A percentile compares a stretch with the other conserved stretches of the same genome.
These are phyloP conservation scores for Emydoidea blandingii DNA, from an alignment of 2,797 vertebrate genomes.

Conservation along the genomic window DNA sequence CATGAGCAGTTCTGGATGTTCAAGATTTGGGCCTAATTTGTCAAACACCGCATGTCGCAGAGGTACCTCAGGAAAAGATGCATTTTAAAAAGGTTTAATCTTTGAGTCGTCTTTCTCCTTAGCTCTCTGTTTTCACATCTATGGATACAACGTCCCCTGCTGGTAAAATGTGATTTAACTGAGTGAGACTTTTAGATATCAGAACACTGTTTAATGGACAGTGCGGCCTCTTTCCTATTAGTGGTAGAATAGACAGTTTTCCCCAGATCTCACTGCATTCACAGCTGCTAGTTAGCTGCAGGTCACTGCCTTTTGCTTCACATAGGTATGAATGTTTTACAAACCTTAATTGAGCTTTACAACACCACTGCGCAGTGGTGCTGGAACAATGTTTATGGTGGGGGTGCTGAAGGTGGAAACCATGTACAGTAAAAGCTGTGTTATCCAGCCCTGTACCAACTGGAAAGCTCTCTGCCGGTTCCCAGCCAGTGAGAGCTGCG, in stretches of 20 bases:
- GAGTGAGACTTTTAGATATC: neutral
- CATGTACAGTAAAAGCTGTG: too few species aligned
- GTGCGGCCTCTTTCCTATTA: too few species aligned
- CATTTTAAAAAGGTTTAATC: accelerated
- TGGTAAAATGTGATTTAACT: constrained; percentile 50
- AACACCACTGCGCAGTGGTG: too few species aligned
- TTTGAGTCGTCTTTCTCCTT: accelerated
- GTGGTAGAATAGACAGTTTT: accelerated
- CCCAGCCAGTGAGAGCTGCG: too few species aligned
- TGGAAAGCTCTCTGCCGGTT: too few species aligned
- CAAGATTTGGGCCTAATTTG: neutral
- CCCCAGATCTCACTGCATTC: neutral
- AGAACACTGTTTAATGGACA: accelerated
- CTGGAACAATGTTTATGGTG: too few species aligned
- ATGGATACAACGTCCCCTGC: constrained; percentile 76
- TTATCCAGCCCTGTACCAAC: too few species aligned
- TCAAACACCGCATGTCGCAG: neutral
- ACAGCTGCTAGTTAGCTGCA: neutral
- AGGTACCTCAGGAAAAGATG: neutral
- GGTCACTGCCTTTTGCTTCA: neutral
- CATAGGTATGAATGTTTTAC: accelerated
- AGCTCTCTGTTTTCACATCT: constrained; percentile 17
- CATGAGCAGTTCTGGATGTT: neutral
- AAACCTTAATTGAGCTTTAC: neutral
- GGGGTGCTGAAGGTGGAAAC: too few species aligned